Evolutionary conservation across 2,797 vertebrate species (phyloP).

Genomic region (Cyclopterus lumpus): DNA sequence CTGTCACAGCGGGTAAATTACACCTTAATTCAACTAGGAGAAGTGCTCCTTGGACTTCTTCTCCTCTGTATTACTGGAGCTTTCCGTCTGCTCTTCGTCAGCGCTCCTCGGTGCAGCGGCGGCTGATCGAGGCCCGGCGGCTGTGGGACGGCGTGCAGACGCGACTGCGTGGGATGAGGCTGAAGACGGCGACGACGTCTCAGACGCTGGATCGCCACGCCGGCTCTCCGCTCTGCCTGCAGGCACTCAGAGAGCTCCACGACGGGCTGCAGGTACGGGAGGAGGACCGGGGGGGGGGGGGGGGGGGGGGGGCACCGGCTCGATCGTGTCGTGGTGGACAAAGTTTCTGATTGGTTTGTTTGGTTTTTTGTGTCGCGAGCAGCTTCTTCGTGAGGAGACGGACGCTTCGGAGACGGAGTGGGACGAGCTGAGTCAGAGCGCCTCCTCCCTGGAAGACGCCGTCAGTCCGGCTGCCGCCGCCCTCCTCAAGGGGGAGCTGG

Average conservation of each 20-base stretch:
- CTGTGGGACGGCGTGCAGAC: conserved; percentile 82
- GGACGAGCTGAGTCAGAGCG: conserved; percentile 55
- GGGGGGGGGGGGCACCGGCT: background rate
- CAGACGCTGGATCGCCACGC: conserved; percentile 77
- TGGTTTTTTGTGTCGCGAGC: conserved; percentile 1
- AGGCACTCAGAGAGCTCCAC: conserved; percentile 75
- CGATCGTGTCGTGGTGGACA: background rate
- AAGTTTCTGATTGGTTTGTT: no score
- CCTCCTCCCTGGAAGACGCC: conserved; percentile 42
- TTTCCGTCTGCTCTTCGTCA: conserved; percentile 48
- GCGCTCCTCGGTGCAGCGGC: conserved; percentile 69
- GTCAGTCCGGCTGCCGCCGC: conserved; percentile 59
- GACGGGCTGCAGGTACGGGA: conserved; percentile 86
- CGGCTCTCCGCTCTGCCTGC: conserved; percentile 70
- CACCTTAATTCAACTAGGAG: no score
- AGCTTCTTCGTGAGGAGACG: conserved; percentile 85
- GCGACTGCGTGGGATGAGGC: conserved; percentile 66
- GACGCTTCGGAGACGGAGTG: conserved; percentile 79
- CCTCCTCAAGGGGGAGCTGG: conserved; percentile 54
- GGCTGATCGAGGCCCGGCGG: conserved; percentile 69
- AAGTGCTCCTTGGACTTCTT: no score
- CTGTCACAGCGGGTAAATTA: conserved; percentile 70
- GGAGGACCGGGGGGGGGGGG: no score
- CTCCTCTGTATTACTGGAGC: accelerated
- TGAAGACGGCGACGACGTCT: conserved; percentile 68